Evolutionary conservation across 2,888 invertebrate species (phyloP).

Genomic region (Caenorhabditis doughertyi): DNA sequence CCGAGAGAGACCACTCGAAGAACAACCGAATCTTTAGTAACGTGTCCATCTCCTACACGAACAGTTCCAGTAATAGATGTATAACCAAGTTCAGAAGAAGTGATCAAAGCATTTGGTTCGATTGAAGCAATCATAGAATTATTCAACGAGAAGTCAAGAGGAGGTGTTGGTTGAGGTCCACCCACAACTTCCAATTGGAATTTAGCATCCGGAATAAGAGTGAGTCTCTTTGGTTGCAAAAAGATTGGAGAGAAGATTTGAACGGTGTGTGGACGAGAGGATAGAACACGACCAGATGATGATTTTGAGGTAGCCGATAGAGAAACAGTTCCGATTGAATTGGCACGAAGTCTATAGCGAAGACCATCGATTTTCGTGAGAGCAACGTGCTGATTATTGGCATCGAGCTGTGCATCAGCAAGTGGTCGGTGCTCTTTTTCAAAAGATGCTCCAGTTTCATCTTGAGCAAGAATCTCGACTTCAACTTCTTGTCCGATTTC

Average conservation of each 20-base stretch:
- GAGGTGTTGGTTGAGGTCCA: constrained; percentile 75
- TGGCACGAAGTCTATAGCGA: constrained; percentile 63
- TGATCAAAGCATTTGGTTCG: constrained; percentile 76
- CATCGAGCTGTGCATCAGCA: constrained; percentile 62
- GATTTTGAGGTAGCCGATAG: constrained; percentile 69
- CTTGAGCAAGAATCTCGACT: constrained; percentile 71
- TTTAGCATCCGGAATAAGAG: constrained; percentile 75
- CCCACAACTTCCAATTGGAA: constrained; percentile 78
- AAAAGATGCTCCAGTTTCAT: constrained; percentile 73
- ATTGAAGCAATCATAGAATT: constrained; percentile 72
- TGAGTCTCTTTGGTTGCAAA: constrained; percentile 73
- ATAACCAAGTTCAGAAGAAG: constrained; percentile 72
- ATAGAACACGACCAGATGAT: constrained; percentile 59
- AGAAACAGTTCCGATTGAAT: constrained; percentile 65
- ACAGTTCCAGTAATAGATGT: constrained; percentile 74
- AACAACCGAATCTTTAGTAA: constrained; percentile 73
- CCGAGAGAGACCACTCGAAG: constrained; percentile 75
- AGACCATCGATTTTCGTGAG: constrained; percentile 61
- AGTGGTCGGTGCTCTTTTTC: constrained; percentile 65
- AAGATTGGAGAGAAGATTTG: constrained; percentile 76
- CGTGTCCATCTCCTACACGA: constrained; percentile 67
- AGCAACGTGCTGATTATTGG: constrained; percentile 48
- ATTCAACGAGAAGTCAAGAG: constrained; percentile 72
- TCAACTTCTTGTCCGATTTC: constrained; percentile 68
- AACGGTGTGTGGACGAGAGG: constrained; percentile 65